Conservation (phyloP, 2,888 invertebrate genomes). For the Phortica okadai region DNA sequence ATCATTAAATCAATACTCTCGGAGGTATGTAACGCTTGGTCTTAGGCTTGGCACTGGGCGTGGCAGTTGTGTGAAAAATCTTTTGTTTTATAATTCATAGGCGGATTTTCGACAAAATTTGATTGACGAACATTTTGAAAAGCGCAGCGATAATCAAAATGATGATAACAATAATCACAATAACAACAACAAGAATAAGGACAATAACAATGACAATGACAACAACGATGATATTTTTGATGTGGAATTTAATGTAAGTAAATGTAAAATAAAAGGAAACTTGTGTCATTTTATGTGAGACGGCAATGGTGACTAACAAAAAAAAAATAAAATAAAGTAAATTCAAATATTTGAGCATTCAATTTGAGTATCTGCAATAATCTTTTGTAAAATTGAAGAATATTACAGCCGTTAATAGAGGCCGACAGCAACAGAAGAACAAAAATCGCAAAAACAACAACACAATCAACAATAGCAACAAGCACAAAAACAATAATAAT, state of each 20-base stretch:
- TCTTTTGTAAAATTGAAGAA: constrained; percentile 50
- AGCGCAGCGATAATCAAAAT: constrained; percentile 31
- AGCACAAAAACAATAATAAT: constrained; percentile 29
- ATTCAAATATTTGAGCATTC: neutral
- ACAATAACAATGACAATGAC: neutral
- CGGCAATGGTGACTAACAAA: constrained; percentile 38
- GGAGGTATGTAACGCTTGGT: constrained; percentile 54
- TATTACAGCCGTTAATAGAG: constrained; percentile 49
- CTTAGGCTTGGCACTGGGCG: neutral
- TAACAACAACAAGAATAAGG: neutral
- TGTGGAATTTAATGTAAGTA: constrained; percentile 56
- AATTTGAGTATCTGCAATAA: neutral
- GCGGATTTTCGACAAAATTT: constrained; percentile 68
- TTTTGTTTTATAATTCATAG: constrained; percentile 45
- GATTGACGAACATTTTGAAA: constrained; percentile 49
- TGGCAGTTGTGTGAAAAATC: neutral
- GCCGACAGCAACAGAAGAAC: neutral
- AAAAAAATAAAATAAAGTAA: neutral
- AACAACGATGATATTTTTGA: constrained; percentile 45
- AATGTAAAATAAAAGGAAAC: neutral
- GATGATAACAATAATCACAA: neutral
- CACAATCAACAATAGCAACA: constrained; percentile 7
- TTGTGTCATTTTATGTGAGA: constrained; percentile 42
- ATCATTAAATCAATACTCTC: constrained; percentile 62
- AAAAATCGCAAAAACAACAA: neutral